Percentiles rank a stretch among this genome's conserved stretches.
These are phyloP conservation scores for Elaphurus davidianus DNA, from an alignment of 2,113 vertebrate genomes.

Conservation along the genomic window DNA sequence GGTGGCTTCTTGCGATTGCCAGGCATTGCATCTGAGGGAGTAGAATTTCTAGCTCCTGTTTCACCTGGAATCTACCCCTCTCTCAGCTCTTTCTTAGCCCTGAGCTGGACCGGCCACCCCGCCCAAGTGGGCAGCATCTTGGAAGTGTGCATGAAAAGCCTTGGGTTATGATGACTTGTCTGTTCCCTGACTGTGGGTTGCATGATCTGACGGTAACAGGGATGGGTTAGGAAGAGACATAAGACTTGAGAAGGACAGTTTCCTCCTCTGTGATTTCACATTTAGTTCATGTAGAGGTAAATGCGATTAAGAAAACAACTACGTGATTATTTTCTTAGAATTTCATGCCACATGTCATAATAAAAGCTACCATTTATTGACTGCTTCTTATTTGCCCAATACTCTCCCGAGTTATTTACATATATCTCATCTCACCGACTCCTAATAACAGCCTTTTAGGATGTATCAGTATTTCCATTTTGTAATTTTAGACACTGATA, in stretches of 20 bases:
- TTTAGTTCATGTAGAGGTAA: background rate
- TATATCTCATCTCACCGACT: background rate
- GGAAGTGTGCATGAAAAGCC: background rate
- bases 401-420: background rate
- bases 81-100: background rate
- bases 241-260: background rate
- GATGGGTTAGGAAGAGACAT: background rate
- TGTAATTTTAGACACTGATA: background rate
- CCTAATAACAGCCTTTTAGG: background rate
- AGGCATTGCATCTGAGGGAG: too few species aligned
- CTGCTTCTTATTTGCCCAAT: background rate
- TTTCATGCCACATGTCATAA: background rate
- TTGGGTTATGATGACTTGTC: background rate
- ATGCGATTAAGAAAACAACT: background rate
- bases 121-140: background rate
- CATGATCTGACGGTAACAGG: background rate
- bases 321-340: background rate
- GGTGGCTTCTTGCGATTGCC: background rate
- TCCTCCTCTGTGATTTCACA: background rate
- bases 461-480: background rate
- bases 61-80: too few species aligned
- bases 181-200: background rate
- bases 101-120: fast-evolving
- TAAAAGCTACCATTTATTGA: background rate
- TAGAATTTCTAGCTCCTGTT: background rate